phyloP scores from a whole-genome alignment of 2,113 vertebrate species.

The Dasyurus viverrinus region DNA sequence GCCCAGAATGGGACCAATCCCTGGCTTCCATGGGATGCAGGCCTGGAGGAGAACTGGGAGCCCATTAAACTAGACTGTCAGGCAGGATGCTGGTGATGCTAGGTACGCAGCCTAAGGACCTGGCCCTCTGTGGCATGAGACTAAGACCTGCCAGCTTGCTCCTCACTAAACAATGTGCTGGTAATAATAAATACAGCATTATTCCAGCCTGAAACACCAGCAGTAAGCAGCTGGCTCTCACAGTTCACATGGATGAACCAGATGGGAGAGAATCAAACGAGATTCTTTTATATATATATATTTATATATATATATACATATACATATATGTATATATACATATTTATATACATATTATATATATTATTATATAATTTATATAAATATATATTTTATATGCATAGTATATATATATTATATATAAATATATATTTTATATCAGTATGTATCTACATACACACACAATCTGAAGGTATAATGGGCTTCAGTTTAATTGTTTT shows the following conservation, averaged over 20 bases:
- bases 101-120: neutral
- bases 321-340: too few relatives aligned
- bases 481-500: neutral
- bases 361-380: too few relatives aligned
- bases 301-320: too few relatives aligned
- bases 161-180: neutral
- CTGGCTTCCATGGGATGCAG: neutral
- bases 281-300: neutral
- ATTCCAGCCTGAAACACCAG: neutral
- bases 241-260: neutral
- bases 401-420: too few relatives aligned
- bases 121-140: conserved; percentile 23
- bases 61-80: neutral
- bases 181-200: neutral
- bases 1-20: neutral
- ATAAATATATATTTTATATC: too few relatives aligned
- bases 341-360: too few relatives aligned
- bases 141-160: neutral
- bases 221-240: neutral
- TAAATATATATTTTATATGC: too few relatives aligned
- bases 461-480: conserved; percentile 1
- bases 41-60: neutral
- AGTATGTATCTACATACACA: too few relatives aligned
- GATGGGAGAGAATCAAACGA: neutral
- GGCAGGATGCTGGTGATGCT: neutral